Conservation (phyloP, 2,797 vertebrate species). For the Anguilla pacifica region DNA sequence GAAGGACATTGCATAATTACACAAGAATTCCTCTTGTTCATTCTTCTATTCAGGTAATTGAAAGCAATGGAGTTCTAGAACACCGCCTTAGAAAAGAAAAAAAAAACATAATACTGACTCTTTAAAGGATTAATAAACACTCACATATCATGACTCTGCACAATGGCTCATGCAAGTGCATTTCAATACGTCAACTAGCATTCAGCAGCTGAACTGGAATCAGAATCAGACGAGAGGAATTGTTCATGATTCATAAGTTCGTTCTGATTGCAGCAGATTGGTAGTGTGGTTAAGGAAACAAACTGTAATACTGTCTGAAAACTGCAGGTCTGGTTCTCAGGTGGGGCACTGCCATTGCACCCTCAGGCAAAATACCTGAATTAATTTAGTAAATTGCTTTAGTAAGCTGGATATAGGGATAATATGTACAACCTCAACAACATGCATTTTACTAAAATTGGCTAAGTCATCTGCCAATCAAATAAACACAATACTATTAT, state of each 20-base stretch:
- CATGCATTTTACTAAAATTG: not conserved
- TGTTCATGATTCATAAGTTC: not conserved
- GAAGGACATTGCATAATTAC: no score
- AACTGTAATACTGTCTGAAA: not conserved
- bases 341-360: not conserved
- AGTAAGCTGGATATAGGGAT: not conserved
- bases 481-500: not conserved
- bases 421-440: constrained; percentile 1
- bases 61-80: no score
- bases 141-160: not conserved
- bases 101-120: no score
- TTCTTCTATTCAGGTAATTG: no score
- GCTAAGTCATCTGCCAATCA: not conserved
- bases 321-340: not conserved
- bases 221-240: not conserved
- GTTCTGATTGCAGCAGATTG: not conserved
- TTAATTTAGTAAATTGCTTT: not conserved
- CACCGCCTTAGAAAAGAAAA: not conserved
- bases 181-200: not conserved
- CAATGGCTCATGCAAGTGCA: not conserved
- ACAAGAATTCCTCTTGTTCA: no score
- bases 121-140: no score
- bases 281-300: not conserved
- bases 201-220: not conserved
- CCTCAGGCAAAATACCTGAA: not conserved